phyloP scores from a whole-genome alignment of 2,113 vertebrate species.

The Anarrhichthys ocellatus region DNA sequence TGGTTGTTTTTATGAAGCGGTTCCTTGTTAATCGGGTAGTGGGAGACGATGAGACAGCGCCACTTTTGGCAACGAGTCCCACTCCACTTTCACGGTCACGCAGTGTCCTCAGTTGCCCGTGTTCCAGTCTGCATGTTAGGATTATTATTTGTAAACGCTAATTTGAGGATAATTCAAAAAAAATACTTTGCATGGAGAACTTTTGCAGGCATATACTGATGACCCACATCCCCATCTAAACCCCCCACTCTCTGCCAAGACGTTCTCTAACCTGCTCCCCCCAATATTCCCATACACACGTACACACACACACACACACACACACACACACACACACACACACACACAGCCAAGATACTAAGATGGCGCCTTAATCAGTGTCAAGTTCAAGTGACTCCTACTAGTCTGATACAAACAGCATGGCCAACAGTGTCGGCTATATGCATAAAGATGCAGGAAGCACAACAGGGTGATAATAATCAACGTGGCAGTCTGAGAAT shows the following conservation, averaged over 20 bases:
- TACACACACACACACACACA: slow-evolving; percentile 24
- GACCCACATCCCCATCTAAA: slow-evolving; percentile 19
- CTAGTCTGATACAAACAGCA: slow-evolving; percentile 60
- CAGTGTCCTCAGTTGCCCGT: slow-evolving; percentile 72
- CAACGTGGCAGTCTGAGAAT: slow-evolving; percentile 71
- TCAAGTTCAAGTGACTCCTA: slow-evolving; percentile 85
- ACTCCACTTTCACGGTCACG: slow-evolving; percentile 69
- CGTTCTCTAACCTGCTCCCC: slow-evolving; percentile 29
- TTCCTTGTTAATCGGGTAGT: slow-evolving; percentile 64
- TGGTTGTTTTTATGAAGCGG: slow-evolving; percentile 66
- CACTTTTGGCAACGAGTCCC: slow-evolving; percentile 54
- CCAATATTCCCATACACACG: slow-evolving; percentile 43
- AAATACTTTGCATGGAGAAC: slow-evolving; percentile 18
- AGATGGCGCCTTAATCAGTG: slow-evolving; percentile 83
- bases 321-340: not conserved
- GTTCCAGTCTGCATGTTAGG: slow-evolving; percentile 38
- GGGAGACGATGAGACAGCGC: slow-evolving; percentile 61
- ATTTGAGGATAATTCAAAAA: not conserved
- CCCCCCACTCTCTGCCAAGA: slow-evolving; percentile 28
- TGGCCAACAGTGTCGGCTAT: slow-evolving; percentile 46
- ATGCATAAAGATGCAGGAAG: slow-evolving; percentile 48
- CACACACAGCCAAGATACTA: slow-evolving; percentile 72
- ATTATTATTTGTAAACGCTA: slow-evolving; percentile 24
- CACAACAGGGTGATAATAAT: slow-evolving; percentile 69
- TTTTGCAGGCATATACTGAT: slow-evolving; percentile 25